Evolutionary conservation across 2,888 invertebrate species (phyloP), one percentile per base, ranked within the genome.

Genomic region (Paralinhomoeus sp.): DNA sequence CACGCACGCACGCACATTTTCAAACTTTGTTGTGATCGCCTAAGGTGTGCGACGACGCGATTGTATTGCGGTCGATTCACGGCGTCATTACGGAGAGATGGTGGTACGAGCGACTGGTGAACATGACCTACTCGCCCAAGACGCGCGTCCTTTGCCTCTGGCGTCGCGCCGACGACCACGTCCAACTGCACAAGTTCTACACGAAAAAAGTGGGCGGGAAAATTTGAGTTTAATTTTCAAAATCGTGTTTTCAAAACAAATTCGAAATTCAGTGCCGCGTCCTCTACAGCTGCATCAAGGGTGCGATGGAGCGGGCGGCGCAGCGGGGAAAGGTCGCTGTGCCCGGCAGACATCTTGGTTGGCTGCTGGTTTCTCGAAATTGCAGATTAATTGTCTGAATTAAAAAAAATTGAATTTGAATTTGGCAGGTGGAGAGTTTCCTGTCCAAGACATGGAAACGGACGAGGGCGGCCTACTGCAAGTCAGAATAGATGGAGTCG

Each of bases 41-140:
- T 3, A 81, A 91, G 70, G 91, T 97, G 35, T 77, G 93, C 49
- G 93, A 97, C 64, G 97, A 99, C 64, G 89, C 71, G 41, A 65
- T 72, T 31, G 64, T 65, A 75, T 81, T 72, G 41, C 61, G 72
- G 12, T 67, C 66, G 48, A 66, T 71, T 15, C 69, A 67, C 24
- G 71, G 71, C 3, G 64, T 65, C 31, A 69, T 71, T 39, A 54
- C 61, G 3, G 67, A 68, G 48, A 72, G 91, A 37, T 97, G 97
- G 93, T 99, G 93, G 93, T 99, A 83, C 67, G 97, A 99, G 64
- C 72, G 91, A 44, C 71, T 99, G 43, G 89, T 97, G 43, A 99
- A 99, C 64, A 93, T 99, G 89, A 93, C 97, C 0, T 99, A 87
- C 66, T 89, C 91, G 54, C 97, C 97, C 1, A 93, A 93, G 67